Base-by-base conservation (phyloP, 2,797 vertebrate genomes). In the Nothura maculosa region DNA sequence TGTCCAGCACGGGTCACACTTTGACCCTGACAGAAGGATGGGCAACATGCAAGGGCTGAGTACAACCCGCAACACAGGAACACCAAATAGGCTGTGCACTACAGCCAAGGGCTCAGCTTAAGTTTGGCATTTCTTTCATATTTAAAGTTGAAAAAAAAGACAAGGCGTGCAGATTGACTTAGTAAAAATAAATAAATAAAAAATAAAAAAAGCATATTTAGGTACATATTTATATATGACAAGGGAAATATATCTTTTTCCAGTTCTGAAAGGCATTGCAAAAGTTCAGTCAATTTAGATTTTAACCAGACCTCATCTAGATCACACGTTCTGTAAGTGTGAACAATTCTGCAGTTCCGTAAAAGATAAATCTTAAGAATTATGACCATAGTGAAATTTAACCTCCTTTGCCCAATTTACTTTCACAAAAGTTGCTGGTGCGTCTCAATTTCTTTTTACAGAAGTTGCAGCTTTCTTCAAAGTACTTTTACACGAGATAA, bases 1-100 rank as follows among this genome's bases (percentile, higher is more conserved):
- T 67, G 34, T 81, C 57, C 28, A 45, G 40, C 58, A 22, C 1
- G 27, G 32, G 43, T 32, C 36, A 81, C 2, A 30, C 42, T 48
- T 28, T 9, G 4, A n/a, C n/a, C n/a, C 85, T 74, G 54, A 85
- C 67, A 74, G 63, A 62, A 80, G 40, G 27, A 83, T 0, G 18
- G 32, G 75, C 47, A 60, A 18, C 40, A 50, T 20, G 21, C n/a
- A 82, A 74, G 61, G 66, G 15, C 8, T 14, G 47, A 48, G 25
- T 30, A 45, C 7, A 72, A 18, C 6, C 34, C 27, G 38, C 47
- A 58, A 38, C 2, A 25, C 50, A 86, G 30, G 47, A 47, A 34
- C 38, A 58, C 10, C 3, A 27, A 75, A 54, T 0, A 1, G 3
- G 27, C 1, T 8, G 19, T 19, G 57, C 2, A 9, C 45, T 12